Evolutionary conservation across 2,888 invertebrate species (phyloP), one percentile per base, ranked within the genome.

Genomic region (Sphinx pinastri): DNA sequence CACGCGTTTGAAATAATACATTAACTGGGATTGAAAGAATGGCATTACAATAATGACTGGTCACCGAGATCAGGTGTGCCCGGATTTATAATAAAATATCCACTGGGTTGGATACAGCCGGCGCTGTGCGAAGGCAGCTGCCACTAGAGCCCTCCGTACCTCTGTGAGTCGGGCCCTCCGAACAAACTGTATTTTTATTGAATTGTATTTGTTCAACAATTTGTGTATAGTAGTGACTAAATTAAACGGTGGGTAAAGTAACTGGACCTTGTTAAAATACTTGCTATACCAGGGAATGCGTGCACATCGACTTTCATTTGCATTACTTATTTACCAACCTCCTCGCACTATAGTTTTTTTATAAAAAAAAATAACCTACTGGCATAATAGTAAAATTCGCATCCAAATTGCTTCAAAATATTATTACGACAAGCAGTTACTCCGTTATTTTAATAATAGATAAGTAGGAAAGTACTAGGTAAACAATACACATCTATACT

Each of bases 71-170:
- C 92, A 93, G 93, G 93, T 93, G 92, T 88, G 93, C 85, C 81
- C 83, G 87, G 92, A 92, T 92, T 93, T 91, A 86, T 89, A 87
- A 85, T 87, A 88, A 82, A 90, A 90, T 92, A 91, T 92, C 91
- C 89, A 89, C 87, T 83, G 88, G 87, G 82, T 86, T 78, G 81
- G 76, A 84, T 82, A 88, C 93, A 92, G 89, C 92, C 92, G 87
- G 84, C 87, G 85, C 92, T 86, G 84, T 87, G 85, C 90, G 81
- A 84, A 86, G 86, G 91, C 93, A 91, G 93, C 93, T 91, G 93
- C 86, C 84, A 76, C 72, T 38, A 5, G 75, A 76, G 82, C 87
- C 90, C 87, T 84, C 86, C 85, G 79, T 81, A 77, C 88, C 82
- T 81, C 83, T 79, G 74, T 78, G 82, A 78, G 83, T 80, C 79